These are phyloP conservation scores for Tragelaphus buxtoni DNA, from an alignment of 2,113 vertebrate species.

Conservation along the genomic window DNA sequence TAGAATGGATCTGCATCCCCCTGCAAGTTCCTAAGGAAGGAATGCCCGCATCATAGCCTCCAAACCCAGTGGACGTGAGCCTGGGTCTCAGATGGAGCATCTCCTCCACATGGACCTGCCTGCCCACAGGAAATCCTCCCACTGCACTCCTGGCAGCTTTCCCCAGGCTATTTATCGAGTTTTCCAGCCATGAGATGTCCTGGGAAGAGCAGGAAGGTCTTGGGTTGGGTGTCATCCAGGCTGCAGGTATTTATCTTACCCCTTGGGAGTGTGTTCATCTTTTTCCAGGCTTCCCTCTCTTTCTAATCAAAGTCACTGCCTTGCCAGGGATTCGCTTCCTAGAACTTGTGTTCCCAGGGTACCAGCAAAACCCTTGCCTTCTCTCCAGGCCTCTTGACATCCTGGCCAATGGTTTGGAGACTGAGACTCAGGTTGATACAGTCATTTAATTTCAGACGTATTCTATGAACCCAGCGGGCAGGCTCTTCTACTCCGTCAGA, in stretches of 20 bases:
- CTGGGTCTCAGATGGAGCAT: neutral
- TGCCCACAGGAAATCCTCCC: neutral
- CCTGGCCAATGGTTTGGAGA: neutral
- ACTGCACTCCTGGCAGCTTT: neutral
- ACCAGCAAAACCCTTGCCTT: neutral
- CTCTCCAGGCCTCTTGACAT: neutral
- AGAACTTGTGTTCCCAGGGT: neutral
- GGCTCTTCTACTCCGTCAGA: neutral
- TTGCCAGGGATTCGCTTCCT: neutral
- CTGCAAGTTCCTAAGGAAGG: neutral
- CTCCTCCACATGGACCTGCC: neutral
- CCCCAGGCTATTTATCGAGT: neutral
- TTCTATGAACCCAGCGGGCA: neutral
- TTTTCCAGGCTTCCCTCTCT: neutral
- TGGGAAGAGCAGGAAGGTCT: rapidly evolving
- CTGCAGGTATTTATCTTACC: neutral
- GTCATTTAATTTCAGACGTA: conserved; percentile 6
- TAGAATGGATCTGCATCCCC: neutral
- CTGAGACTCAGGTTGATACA: neutral
- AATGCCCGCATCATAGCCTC: neutral
- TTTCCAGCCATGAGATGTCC: neutral
- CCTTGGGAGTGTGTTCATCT: neutral
- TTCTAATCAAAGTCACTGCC: neutral
- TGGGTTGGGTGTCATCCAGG: rapidly evolving
- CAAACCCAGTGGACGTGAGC: neutral